Evolutionary conservation across 1,140 invertebrate genomes (phyloP).

Genomic region (Drosophila athabasca): DNA sequence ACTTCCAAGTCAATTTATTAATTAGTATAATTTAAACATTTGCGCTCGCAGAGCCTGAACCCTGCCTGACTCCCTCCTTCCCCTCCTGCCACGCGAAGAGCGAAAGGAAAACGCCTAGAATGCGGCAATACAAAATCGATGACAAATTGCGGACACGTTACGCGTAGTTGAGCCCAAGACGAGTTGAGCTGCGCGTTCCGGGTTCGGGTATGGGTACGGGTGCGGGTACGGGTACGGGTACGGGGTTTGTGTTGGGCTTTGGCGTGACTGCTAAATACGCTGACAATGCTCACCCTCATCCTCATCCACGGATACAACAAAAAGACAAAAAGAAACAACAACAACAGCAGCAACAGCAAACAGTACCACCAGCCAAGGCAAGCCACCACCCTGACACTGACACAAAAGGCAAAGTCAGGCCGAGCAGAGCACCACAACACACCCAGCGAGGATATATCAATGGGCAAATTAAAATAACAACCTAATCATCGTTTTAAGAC

Average conservation of each 20-base stretch:
- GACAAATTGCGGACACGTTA: slow-evolving; percentile 84
- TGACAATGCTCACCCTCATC: slow-evolving; percentile 59
- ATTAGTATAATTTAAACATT: slow-evolving; percentile 83
- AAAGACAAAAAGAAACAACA: slow-evolving; percentile 54
- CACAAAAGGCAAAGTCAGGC: slow-evolving; percentile 68
- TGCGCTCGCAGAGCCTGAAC: slow-evolving; percentile 45
- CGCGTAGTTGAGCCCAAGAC: slow-evolving; percentile 81
- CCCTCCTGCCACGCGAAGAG: slow-evolving; percentile 3
- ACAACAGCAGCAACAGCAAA: slow-evolving; percentile 54
- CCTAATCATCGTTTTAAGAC: slow-evolving; percentile 84
- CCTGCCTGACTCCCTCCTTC: slow-evolving; percentile 4
- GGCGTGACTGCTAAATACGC: slow-evolving; percentile 81
- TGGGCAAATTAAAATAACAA: slow-evolving; percentile 84
- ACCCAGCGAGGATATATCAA: slow-evolving; percentile 79
- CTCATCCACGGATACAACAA: slow-evolving; percentile 36
- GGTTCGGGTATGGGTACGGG: not conserved
- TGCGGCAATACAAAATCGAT: slow-evolving; percentile 83
- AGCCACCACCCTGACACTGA: slow-evolving; percentile 32
- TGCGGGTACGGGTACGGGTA: slow-evolving; percentile 6
- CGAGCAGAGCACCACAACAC: not conserved
- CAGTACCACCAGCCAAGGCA: slow-evolving; percentile 71
- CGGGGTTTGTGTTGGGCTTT: slow-evolving; percentile 26
- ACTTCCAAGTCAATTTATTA: slow-evolving; percentile 83
- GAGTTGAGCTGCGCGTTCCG: slow-evolving; percentile 57
- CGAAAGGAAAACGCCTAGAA: slow-evolving; percentile 56